Base-by-base conservation (phyloP, 2,888 invertebrate genomes). In the Brachypalpus laphriformis region DNA sequence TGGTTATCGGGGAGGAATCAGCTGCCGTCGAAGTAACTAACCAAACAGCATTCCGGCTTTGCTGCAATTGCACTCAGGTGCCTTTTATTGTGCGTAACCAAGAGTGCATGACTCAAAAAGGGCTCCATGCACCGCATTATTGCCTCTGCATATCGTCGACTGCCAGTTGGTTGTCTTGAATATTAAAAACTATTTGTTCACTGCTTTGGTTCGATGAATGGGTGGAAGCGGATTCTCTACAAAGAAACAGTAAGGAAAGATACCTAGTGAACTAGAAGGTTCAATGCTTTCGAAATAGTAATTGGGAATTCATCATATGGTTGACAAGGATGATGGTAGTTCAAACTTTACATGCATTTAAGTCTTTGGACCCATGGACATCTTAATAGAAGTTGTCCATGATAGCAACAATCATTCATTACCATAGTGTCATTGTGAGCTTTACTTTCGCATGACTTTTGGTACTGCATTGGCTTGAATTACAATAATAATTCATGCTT, bases 31-130 rank as follows among this genome's bases (percentile, higher is more conserved):
- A 37, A 47, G 34, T 49, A 47, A 16, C 57, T 16, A 37, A 47
- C 22, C 57, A 18, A 20, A 22, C 59, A 57, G 34, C 70, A 57
- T 68, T 54, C 68, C 54, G 40, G 3, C 42, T 54, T 28, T 11
- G 37, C 47, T 71, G 22, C 54, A 40, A 65, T 31, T 57, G 28
- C 37, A 65, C 11, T 25, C 70, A 61, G 45, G 61, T 63, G 70
- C 37, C 61, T 76, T 59, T 11, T 22, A 14, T 49, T 61, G 22
- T 56, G 34, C 65, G 28, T 56, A 18, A 22, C 25, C 16, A 45
- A 47, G 51, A 65, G 51, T 71, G 65, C 16, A 70, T 78, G 63
- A 63, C 78, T 78, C 78, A 49, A 57, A 65, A 78, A 78, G 49
- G 65, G 71, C 78, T 75, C 47, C 65, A 11, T 28, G 40, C 34